Evolutionary conservation across 2,888 invertebrate species (phyloP).

Genomic region (Coleophora deauratella): DNA sequence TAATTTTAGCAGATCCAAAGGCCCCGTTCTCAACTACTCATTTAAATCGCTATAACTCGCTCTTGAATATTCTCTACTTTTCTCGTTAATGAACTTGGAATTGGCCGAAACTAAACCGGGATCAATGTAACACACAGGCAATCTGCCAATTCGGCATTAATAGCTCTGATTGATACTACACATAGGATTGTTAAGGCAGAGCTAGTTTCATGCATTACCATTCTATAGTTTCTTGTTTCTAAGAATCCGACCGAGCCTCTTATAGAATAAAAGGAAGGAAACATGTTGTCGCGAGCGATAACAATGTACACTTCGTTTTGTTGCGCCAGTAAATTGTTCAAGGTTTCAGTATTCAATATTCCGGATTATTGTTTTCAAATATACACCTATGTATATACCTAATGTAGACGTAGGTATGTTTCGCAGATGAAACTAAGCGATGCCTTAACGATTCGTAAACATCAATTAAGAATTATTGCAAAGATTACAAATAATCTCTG

Average conservation of each 20-base stretch:
- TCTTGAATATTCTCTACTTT: background rate
- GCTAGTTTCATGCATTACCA: constrained; percentile 12
- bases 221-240: constrained; percentile 7
- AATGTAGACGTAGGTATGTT: too few species aligned
- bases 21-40: too few species aligned
- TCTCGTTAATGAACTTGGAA: constrained; percentile 30
- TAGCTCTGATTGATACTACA: constrained; percentile 22
- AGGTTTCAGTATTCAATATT: too few species aligned
- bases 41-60: background rate
- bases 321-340: too few species aligned
- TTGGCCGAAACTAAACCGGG: constrained; percentile 21
- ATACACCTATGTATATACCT: too few species aligned
- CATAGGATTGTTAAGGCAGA: constrained; percentile 34
- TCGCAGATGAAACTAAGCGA: constrained; percentile 6
- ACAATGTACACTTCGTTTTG: too few species aligned
- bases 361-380: too few species aligned
- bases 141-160: constrained; percentile 42
- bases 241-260: background rate
- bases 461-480: constrained; percentile 11
- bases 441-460: constrained; percentile 24
- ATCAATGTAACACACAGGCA: constrained; percentile 27
- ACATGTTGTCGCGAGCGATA: too few species aligned
- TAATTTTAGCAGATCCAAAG: background rate
- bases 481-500: constrained; percentile 7
- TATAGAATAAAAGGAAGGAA: too few species aligned